Evolutionary conservation across 2,113 vertebrate species (phyloP), one percentile per base, ranked within the genome.

Genomic region (Lamprologus sp.): DNA sequence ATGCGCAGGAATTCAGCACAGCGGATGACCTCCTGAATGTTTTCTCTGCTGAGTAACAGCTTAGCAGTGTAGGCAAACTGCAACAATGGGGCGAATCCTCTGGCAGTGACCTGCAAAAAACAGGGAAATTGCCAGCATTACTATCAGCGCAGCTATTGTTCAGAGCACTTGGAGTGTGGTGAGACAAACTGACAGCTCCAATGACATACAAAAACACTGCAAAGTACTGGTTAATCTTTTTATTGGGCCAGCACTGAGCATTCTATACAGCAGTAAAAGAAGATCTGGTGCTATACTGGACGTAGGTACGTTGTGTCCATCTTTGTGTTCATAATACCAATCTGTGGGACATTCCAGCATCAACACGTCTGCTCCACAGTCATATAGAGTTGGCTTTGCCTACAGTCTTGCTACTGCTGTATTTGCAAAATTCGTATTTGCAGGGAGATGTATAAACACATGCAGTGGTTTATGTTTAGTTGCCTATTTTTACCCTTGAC

Each of bases 21-120:
- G 96, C 98, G 98, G 96, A 99, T 98, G 96, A 99, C 99, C 96
- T 99, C 99, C 91, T 98, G 98, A 95, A 99, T 99, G 97, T 99
- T 99, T 89, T 99, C 99, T 96, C 97, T 97, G 97, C 98, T 99
- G 96, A 99, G 98, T 94, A 99, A 96, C 95, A 99, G 97, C 97
- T 99, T 99, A 95, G 99, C 98, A 82, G 98, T 99, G 96, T 99
- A 99, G 96, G 99, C 99, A 89, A 99, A 99, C 97, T 99, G 98
- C 92, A 99, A 95, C 97, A 99, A 98, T 68, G 99, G 98, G 93
- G 98, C 98, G 92, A 99, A 99, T 95, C 99, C 99, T 95, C 97
- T 97, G 95, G 98, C 98, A 82, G 98, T 99, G 98, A 99, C 98
- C 99, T 99, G 97, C 89, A 88, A 96, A 95, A 93, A 96, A 94